Conservation (phyloP, 2,797 vertebrate species). For the Pangasius krempfi region DNA sequence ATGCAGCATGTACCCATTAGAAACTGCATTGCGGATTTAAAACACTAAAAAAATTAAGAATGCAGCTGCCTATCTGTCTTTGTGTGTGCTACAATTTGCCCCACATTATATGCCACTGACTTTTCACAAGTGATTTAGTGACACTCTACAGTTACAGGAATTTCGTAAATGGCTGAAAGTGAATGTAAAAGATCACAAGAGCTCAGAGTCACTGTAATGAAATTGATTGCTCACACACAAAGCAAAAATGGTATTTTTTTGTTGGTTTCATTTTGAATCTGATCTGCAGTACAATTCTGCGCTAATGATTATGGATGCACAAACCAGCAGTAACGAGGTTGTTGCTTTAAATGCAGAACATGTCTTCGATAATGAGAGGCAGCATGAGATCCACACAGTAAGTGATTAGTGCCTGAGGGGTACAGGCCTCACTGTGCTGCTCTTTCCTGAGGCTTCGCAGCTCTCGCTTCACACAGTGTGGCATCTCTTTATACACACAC, state of each 20-base stretch:
- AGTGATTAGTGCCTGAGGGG: conserved; percentile 40
- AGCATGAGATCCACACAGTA: conserved; percentile 28
- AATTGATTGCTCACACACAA: background rate
- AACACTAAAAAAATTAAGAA: background rate
- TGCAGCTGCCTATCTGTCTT: background rate
- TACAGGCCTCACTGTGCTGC: conserved; percentile 39
- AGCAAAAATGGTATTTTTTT: background rate
- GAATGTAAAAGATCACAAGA: background rate
- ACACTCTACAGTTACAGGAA: background rate
- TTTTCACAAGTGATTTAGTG: conserved; percentile 3
- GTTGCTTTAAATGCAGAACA: conserved; percentile 25
- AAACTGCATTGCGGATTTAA: background rate
- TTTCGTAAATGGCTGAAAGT: background rate
- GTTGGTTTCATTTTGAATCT: background rate
- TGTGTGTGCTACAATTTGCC: background rate
- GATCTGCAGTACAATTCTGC: background rate
- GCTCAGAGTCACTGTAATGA: background rate
- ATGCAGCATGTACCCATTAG: background rate
- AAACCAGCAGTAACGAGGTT: conserved; percentile 13
- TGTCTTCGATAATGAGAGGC: conserved; percentile 23
- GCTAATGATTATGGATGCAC: conserved; percentile 2
- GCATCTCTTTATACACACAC: conserved; percentile 68
- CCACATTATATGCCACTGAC: background rate
- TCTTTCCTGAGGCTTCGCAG: conserved; percentile 47
- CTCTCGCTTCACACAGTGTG: conserved; percentile 53